Evolutionary conservation across 2,888 invertebrate species (phyloP).

Genomic region (Tethea ocularis): DNA sequence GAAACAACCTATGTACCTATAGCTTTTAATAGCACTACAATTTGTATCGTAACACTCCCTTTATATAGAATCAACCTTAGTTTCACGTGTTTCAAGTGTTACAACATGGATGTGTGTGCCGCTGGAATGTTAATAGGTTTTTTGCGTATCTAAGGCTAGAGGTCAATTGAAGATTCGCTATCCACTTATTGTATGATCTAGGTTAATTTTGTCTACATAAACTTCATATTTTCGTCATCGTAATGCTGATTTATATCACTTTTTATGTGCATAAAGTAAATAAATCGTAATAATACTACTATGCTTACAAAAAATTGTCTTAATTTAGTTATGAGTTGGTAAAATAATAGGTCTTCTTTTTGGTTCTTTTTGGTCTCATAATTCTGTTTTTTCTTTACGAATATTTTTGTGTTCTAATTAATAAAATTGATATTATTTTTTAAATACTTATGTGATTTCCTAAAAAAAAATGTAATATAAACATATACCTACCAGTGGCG

Average conservation of each 20-base stretch:
- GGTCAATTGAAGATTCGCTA: conserved; percentile 23
- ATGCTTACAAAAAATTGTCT: not conserved
- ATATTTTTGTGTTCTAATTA: too few relatives aligned
- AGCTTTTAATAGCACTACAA: not conserved
- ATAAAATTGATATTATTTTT: too few relatives aligned
- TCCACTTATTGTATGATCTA: conserved; percentile 18
- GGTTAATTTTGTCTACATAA: conserved; percentile 12
- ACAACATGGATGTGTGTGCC: conserved; percentile 21
- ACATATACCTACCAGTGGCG: too few relatives aligned
- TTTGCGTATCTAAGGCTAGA: conserved; percentile 16
- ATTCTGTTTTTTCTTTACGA: too few relatives aligned
- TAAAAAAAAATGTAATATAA: too few relatives aligned
- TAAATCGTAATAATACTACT: not conserved
- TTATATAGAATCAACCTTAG: conserved; percentile 14
- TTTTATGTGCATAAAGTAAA: not conserved
- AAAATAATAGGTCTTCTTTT: too few relatives aligned
- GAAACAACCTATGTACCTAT: too few relatives aligned
- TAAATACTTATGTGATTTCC: too few relatives aligned
- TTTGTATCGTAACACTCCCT: not conserved
- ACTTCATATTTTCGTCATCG: conserved; percentile 2
- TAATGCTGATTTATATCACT: conserved; percentile 3
- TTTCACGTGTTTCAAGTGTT: conserved; percentile 28
- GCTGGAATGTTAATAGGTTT: conserved; percentile 28
- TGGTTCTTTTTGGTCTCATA: too few relatives aligned
- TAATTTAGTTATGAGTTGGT: too few relatives aligned